phyloP scores from a whole-genome alignment of 2,888 invertebrate species.

The Diarsia dahlii region DNA sequence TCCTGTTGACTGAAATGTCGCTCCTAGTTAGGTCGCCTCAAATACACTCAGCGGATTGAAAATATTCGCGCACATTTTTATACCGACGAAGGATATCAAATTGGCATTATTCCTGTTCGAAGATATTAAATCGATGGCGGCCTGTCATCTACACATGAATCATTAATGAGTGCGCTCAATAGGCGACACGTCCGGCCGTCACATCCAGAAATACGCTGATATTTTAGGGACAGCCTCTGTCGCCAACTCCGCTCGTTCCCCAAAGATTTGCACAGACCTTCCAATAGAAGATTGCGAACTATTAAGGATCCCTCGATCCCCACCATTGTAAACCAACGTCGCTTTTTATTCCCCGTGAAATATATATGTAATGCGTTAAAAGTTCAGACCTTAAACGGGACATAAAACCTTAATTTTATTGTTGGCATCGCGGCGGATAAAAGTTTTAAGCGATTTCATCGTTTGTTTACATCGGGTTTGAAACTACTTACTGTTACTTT shows the following conservation, averaged over 20 bases:
- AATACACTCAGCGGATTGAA: conserved; percentile 21
- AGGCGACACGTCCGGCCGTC: conserved; percentile 55
- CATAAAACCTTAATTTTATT: conserved; percentile 65
- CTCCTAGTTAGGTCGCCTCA: conserved; percentile 12
- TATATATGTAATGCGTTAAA: conserved; percentile 65
- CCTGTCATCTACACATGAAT: conserved; percentile 69
- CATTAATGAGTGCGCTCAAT: conserved; percentile 66
- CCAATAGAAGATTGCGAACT: conserved; percentile 79
- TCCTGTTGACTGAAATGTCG: conserved; percentile 22
- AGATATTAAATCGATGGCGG: conserved; percentile 53
- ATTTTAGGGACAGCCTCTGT: conserved; percentile 64
- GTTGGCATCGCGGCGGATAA: conserved; percentile 47
- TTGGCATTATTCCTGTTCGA: conserved; percentile 48
- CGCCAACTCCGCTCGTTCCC: conserved; percentile 64
- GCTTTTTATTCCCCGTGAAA: conserved; percentile 68
- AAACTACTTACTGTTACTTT: conserved; percentile 56
- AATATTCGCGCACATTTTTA: conserved; percentile 42
- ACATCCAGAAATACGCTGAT: conserved; percentile 63
- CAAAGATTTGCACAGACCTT: conserved; percentile 74
- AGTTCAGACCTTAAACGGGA: conserved; percentile 65
- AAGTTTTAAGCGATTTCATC: conserved; percentile 58
- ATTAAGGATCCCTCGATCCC: conserved; percentile 73
- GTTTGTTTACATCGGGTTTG: conserved; percentile 57
- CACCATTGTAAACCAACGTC: conserved; percentile 70
- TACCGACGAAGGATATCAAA: conserved; percentile 27